A percentile compares a stretch with the other conserved stretches of the same genome.
These are phyloP conservation scores for Catotricha subobsoleta DNA, from an alignment of 2,888 invertebrate species.

Conservation along the genomic window DNA sequence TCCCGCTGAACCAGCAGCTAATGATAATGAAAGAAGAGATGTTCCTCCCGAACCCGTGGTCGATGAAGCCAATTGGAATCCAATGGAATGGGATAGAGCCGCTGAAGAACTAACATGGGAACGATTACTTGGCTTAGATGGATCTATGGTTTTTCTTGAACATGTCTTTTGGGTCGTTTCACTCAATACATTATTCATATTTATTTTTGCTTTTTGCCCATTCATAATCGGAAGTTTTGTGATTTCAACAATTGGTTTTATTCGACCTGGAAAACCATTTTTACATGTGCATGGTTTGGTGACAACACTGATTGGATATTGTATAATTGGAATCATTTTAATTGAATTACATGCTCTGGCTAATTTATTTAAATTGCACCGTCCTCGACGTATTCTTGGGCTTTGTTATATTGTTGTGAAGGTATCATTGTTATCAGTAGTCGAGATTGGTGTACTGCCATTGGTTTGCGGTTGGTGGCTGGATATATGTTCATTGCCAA, in stretches of 20 bases:
- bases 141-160: slow-evolving; percentile 90
- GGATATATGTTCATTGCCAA: slow-evolving; percentile 86
- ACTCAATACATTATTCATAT: slow-evolving; percentile 86
- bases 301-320: slow-evolving; percentile 85
- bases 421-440: slow-evolving; percentile 85
- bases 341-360: slow-evolving; percentile 73
- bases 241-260: slow-evolving; percentile 45
- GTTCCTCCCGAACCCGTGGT: slow-evolving; percentile 23
- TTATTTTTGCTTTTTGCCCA: slow-evolving; percentile 93
- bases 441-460: slow-evolving; percentile 94
- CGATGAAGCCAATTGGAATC: slow-evolving; percentile 64
- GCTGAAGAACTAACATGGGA: slow-evolving; percentile 99
- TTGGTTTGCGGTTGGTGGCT: slow-evolving; percentile 98
- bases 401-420: slow-evolving; percentile 66
- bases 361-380: slow-evolving; percentile 57
- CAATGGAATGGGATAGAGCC: slow-evolving; percentile 95
- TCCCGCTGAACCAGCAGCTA: slow-evolving; percentile 22
- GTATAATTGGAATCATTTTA: slow-evolving; percentile 66
- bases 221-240: slow-evolving; percentile 86
- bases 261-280: slow-evolving; percentile 30
- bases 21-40: slow-evolving; percentile 29
- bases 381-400: slow-evolving; percentile 71
- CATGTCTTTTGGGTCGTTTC: slow-evolving; percentile 99
- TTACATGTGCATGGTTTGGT: slow-evolving; percentile 84
- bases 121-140: slow-evolving; percentile 83